A percentile compares a stretch with the other conserved stretches of the same genome.
phyloP scores from a whole-genome alignment of 2,113 vertebrate genomes.

The Gulo gulo region DNA sequence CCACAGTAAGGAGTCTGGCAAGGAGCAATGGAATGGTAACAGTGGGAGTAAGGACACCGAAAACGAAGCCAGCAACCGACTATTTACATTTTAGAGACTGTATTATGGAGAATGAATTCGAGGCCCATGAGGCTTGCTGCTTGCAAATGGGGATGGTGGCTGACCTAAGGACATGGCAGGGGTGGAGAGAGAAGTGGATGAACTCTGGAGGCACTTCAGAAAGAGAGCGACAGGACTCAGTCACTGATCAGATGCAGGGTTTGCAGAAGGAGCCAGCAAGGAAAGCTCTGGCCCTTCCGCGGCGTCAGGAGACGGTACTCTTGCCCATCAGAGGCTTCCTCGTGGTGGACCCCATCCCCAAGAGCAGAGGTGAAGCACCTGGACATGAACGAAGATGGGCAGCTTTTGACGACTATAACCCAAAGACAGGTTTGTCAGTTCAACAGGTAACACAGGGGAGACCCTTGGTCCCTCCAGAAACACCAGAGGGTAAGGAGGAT shows the following conservation, averaged over 20 bases:
- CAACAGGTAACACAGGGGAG: neutral
- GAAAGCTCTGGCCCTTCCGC: neutral
- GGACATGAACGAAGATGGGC: neutral
- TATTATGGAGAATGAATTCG: neutral
- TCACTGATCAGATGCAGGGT: rapidly evolving
- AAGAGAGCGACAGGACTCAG: neutral
- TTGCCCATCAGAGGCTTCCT: neutral
- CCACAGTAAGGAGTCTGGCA: neutral
- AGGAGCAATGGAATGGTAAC: neutral
- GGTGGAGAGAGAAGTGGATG: neutral
- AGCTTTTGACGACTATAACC: neutral
- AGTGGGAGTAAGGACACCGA: no score
- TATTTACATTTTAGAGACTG: neutral
- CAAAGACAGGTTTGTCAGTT: neutral
- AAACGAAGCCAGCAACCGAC: neutral
- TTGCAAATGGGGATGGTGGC: neutral
- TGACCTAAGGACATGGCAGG: neutral
- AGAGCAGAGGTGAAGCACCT: neutral
- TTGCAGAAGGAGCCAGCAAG: neutral
- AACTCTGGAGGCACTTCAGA: neutral
- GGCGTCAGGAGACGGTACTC: neutral
- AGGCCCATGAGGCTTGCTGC: neutral
- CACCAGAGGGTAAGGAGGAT: neutral
- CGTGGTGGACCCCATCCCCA: neutral
- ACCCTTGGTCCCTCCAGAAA: neutral